Evolutionary conservation across 2,797 vertebrate genomes (phyloP), one percentile per base, ranked within the genome.

Genomic region (Propithecus deckenii): DNA sequence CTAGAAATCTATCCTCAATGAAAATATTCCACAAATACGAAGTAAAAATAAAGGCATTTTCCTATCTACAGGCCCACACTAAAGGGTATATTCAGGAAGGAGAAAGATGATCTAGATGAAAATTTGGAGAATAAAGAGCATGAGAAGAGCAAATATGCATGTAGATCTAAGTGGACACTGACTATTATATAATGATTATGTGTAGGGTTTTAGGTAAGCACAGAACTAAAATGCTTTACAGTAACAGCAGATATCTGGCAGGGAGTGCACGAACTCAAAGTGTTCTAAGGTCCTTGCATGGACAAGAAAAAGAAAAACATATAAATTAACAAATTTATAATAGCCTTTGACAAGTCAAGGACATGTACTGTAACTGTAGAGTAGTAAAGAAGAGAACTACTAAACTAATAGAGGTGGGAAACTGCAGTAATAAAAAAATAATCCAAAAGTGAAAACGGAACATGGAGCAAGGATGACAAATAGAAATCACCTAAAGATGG

Each of bases 31-130:
- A 38, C 22, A 46, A 59, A 96, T 91, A 46, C 78, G 15, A 91
- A 87, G 57, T 57, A 35, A 63, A 89, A 85, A 55, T 83, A 63
- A 65, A 90, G 28, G 2, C 8, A 32, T 86, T 79, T 95, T 95
- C 43, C 48, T 59, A 32, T 48, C 57, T 75, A 35, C 41, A 86
- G 61, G 61, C 12, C 11, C 67, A 76, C 41, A 69, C 38, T 89
- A 50, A 69, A 57, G 30, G 28, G 43, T 43, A 63, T 67, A 78
- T 88, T 88, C 13, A 69, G 41, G 32, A 46, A 86, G 25, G 35
- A 97, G 41, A 95, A 91, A 93, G 13, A 94, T 67, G n/a, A 74
- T 43, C 48, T 67, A 48, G 17, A 59, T 28, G 65, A 63, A 65
- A 90, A 86, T 41, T 30, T 59, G n/a, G 65, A 91, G 43, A 79